Evolutionary conservation across 1,140 invertebrate genomes (phyloP), one percentile per base, ranked within the genome.

Genomic region (Agraylea sexmaculata): DNA sequence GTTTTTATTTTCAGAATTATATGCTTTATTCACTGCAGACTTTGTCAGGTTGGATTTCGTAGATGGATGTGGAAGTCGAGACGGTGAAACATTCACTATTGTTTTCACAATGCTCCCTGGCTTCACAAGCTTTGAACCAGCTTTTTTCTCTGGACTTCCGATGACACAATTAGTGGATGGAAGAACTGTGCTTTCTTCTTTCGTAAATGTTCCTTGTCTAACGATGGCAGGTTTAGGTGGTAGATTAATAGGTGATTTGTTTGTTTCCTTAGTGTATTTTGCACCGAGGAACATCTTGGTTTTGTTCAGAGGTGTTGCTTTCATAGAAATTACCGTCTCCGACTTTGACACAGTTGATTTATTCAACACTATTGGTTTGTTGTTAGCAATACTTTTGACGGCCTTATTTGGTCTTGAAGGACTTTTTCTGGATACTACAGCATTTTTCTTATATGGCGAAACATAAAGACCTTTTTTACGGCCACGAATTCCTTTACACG

Each of bases 171-270:
- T 47, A 46, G 64, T 60, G 2, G 68, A 56, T 4, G 69, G 65
- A 4, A 31, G 16, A 7, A 63, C 52, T 18, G 57, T 59, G 43
- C 60, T 64, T 47, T 84, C 80, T 46, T 89, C 84, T 59, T 89
- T 89, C 0, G 83, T 85, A 55, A 91, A 91, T 0, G 87, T 91
- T 16, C 83, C 85, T 57, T 91, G 86, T 25, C 87, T 71, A 36
- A 83, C 79, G 6, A 82, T 53, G 1, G 74, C 64, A 35, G 59
- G 62, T 43, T 56, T 61, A 44, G 30, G 50, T n/a, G n/a, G n/a
- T n/a, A n/a, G n/a, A n/a, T n/a, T n/a, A n/a, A n/a, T 40, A 40
- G 53, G 55, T 2, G 55, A 54, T 45, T 51, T 54, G 31, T 51
- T 56, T 0, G 54, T n/a, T n/a, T n/a, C n/a, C n/a, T n/a, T n/a